Conservation (phyloP, 2,113 vertebrate species). For the Hucho hucho region DNA sequence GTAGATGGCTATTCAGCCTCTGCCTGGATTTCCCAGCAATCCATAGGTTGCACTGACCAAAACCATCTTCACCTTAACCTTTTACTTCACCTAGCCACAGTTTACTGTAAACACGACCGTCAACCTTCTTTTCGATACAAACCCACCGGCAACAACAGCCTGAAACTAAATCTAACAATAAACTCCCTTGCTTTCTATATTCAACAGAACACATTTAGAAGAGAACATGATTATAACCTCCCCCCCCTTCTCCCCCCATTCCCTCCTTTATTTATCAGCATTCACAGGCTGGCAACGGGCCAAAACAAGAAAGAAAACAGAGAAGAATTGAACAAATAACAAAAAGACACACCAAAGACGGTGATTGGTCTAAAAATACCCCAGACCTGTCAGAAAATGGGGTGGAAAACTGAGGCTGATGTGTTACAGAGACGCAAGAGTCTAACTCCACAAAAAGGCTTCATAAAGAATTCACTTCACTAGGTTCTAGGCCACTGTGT, state of each 20-base stretch:
- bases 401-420: conserved; percentile 49
- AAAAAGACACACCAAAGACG: conserved; percentile 1
- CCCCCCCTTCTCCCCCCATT: background rate
- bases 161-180: conserved; percentile 63
- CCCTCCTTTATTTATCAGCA: conserved; percentile 38
- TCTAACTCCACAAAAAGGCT: conserved; percentile 42
- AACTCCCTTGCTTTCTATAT: conserved; percentile 30
- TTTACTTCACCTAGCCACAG: conserved; percentile 55
- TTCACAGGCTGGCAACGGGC: conserved; percentile 42
- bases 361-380: conserved; percentile 17
- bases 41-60: conserved; percentile 77
- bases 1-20: conserved; percentile 26
- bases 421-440: conserved; percentile 35
- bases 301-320: conserved; percentile 57
- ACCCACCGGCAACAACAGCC: conserved; percentile 54
- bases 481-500: conserved; percentile 68
- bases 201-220: conserved; percentile 50
- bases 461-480: conserved; percentile 51
- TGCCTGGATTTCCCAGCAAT: conserved; percentile 59
- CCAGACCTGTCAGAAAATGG: conserved; percentile 9
- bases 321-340: conserved; percentile 20
- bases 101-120: conserved; percentile 61
- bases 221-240: background rate
- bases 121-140: conserved; percentile 54
- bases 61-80: conserved; percentile 54